Percentiles rank a stretch among this genome's conserved stretches.
phyloP scores from a whole-genome alignment of 2,113 vertebrate genomes.

The Megaleporinus macrocephalus region DNA sequence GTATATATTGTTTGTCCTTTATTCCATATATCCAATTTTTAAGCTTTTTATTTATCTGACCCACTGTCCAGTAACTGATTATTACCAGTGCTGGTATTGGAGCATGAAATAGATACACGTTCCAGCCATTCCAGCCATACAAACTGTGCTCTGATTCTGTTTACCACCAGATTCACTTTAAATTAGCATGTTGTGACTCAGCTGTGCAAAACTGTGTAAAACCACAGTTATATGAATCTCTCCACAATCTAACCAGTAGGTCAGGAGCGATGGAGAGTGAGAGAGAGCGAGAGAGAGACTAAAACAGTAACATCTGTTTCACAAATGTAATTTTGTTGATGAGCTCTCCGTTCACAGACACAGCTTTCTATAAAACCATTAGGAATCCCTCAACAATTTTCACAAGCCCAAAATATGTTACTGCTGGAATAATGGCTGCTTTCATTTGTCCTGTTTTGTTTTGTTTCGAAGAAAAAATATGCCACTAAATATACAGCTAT shows the following conservation, averaged over 20 bases:
- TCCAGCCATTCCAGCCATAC: neutral
- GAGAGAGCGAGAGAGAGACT: neutral
- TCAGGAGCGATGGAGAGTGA: neutral
- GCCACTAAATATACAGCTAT: conserved; percentile 5
- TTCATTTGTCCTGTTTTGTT: conserved; percentile 36
- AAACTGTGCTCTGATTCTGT: neutral
- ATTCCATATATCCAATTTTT: too few relatives aligned
- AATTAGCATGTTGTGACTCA: conserved; percentile 18
- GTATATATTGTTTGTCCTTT: too few relatives aligned
- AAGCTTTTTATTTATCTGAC: too few relatives aligned
- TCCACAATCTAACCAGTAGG: conserved; percentile 56
- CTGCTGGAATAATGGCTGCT: conserved; percentile 34
- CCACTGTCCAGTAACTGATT: too few relatives aligned
- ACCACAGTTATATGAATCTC: conserved; percentile 31
- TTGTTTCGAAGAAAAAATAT: conserved; percentile 33
- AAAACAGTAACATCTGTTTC: conserved; percentile 70
- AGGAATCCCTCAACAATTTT: conserved; percentile 60
- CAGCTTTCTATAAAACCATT: conserved; percentile 61
- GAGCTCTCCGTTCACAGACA: conserved; percentile 52
- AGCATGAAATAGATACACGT: too few relatives aligned
- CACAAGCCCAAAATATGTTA: conserved; percentile 46
- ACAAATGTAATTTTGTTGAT: conserved; percentile 67
- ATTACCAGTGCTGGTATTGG: too few relatives aligned
- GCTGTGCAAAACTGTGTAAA: conserved; percentile 11
- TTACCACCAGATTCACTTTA: neutral